Conservation (phyloP, 1,140 invertebrate genomes). For the Heliconius eleuchia region DNA sequence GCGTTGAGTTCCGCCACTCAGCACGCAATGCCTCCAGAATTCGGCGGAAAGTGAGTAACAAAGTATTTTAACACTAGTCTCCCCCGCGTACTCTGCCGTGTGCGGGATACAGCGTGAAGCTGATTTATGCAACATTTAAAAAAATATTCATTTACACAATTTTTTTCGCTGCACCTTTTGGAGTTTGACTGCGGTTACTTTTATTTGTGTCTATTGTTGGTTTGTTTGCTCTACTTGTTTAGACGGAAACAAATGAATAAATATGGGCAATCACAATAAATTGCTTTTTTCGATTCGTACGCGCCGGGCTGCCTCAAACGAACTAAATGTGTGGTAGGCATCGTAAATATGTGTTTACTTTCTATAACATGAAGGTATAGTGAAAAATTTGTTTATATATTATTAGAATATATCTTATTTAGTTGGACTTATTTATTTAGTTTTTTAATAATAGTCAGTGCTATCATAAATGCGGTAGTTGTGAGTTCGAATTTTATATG, state of each 20-base stretch:
- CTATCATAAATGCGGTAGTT: too few species aligned
- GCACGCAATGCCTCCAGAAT: too few species aligned
- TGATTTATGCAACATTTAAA: neutral
- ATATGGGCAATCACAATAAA: slow-evolving; percentile 48
- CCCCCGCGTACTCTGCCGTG: too few species aligned
- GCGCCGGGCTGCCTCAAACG: slow-evolving; percentile 13
- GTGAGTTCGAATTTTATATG: too few species aligned
- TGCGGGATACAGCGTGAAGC: too few species aligned
- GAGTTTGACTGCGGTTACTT: slow-evolving; percentile 40
- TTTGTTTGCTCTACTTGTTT: slow-evolving; percentile 47
- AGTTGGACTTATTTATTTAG: too few species aligned
- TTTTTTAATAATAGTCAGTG: too few species aligned
- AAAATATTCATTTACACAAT: slow-evolving; percentile 30
- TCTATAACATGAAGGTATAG: neutral
- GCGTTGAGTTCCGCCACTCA: too few species aligned
- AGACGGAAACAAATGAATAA: slow-evolving; percentile 51
- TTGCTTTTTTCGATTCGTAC: slow-evolving; percentile 34
- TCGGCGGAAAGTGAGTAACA: too few species aligned
- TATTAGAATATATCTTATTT: too few species aligned
- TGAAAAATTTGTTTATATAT: neutral
- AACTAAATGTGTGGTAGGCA: neutral
- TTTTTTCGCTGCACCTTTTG: slow-evolving; percentile 28
- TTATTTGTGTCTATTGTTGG: slow-evolving; percentile 41
- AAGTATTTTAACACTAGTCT: too few species aligned
- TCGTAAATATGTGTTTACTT: neutral